A percentile compares a stretch with the other conserved stretches of the same genome.
Evolutionary conservation across 2,888 invertebrate genomes (phyloP).

Genomic region (Drosophila multiciliata): DNA sequence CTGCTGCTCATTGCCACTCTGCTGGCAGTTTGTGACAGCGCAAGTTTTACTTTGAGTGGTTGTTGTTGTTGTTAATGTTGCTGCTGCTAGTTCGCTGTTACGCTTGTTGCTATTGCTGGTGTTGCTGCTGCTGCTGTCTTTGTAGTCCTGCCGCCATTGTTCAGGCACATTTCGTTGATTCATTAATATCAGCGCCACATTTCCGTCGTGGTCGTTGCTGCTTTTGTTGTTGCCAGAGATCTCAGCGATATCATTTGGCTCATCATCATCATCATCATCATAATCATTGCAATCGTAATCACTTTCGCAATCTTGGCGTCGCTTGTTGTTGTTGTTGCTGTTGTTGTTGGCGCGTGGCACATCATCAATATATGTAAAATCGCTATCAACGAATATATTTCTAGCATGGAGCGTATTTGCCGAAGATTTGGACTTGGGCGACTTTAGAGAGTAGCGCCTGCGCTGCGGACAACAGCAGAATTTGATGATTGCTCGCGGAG

Average conservation of each 20-base stretch:
- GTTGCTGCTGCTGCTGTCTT: conserved; percentile 55
- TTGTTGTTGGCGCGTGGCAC: conserved; percentile 64
- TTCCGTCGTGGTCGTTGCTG: conserved; percentile 68
- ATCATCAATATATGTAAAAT: conserved; percentile 83
- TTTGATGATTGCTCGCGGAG: conserved; percentile 80
- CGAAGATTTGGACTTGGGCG: conserved; percentile 66
- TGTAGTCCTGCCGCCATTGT: conserved; percentile 78
- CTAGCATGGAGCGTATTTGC: conserved; percentile 77
- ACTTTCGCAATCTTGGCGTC: conserved; percentile 65
- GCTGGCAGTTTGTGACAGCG: conserved; percentile 74
- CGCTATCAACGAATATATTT: conserved; percentile 81
- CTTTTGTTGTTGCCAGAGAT: conserved; percentile 46
- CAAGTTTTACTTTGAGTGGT: conserved; percentile 68
- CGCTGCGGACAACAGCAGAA: conserved; percentile 82
- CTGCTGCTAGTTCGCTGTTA: conserved; percentile 43
- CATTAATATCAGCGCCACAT: conserved; percentile 79
- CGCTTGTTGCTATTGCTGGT: conserved; percentile 51
- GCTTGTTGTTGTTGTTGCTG: conserved; percentile 47
- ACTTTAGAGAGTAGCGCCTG: conserved; percentile 81
- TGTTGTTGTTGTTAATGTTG: conserved; percentile 53
- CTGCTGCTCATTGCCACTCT: conserved; percentile 72
- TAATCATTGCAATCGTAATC: conserved; percentile 63
- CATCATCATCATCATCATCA: conserved; percentile 57
- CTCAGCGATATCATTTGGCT: conserved; percentile 54
- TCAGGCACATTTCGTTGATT: conserved; percentile 76